phyloP scores from a whole-genome alignment of 2,888 invertebrate species.

The Erebia ligea region DNA sequence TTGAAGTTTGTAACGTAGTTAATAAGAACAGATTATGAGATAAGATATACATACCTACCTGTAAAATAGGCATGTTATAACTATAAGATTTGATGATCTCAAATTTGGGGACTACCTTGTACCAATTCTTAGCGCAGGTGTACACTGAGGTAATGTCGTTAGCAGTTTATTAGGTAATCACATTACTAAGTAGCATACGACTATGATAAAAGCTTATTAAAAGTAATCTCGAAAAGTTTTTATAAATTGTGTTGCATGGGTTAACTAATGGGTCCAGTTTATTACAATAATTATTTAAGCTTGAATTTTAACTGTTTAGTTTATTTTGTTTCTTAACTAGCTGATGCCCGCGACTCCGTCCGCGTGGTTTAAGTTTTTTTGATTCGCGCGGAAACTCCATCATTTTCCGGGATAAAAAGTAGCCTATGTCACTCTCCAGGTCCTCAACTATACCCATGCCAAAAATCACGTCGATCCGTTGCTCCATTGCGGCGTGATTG shows the following conservation, averaged over 20 bases:
- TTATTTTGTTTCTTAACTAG: too few relatives aligned
- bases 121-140: neutral
- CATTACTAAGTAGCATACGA: neutral
- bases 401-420: too few relatives aligned
- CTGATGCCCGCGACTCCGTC: too few relatives aligned
- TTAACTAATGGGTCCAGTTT: neutral
- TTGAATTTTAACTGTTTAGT: too few relatives aligned
- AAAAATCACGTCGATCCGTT: too few relatives aligned
- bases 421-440: too few relatives aligned
- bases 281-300: neutral
- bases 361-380: too few relatives aligned
- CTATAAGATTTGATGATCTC: neutral
- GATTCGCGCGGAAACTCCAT: too few relatives aligned
- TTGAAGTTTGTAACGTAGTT: neutral
- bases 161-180: neutral
- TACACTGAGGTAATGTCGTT: neutral
- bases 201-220: neutral
- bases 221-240: neutral
- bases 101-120: neutral
- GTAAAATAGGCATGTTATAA: neutral
- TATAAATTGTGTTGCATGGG: neutral
- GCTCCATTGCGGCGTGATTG: too few relatives aligned
- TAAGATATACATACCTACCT: neutral
- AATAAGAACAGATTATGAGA: neutral
- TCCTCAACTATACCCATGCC: too few relatives aligned